Conservation (phyloP, 1,140 invertebrate species). For the Bactericera cockerelli region DNA sequence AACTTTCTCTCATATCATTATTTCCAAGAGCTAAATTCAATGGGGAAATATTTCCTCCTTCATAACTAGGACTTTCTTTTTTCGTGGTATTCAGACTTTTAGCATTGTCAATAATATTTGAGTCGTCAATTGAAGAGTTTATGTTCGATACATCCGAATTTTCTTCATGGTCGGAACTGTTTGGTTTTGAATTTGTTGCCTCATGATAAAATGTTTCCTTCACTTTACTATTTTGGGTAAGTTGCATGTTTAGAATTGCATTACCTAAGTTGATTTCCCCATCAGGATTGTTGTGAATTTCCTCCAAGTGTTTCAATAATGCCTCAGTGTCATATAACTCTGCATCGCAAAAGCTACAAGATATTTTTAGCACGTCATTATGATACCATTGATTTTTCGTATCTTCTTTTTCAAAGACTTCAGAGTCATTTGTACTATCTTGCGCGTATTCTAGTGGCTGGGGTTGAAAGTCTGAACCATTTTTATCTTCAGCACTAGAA, state of each 20-base stretch:
- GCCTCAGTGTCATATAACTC: background rate
- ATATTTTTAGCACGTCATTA: background rate
- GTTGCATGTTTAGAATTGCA: background rate
- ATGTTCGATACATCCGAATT: background rate
- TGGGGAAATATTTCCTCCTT: background rate
- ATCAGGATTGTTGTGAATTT: background rate
- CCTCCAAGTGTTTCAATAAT: background rate
- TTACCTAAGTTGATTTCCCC: background rate
- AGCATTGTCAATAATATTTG: too few relatives aligned
- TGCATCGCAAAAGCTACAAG: background rate
- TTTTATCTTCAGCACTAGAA: conserved; percentile 6
- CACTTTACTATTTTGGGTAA: background rate
- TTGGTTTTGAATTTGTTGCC: background rate
- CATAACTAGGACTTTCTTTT: too few relatives aligned
- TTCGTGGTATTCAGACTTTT: too few relatives aligned
- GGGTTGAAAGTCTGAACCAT: background rate
- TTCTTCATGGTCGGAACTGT: background rate
- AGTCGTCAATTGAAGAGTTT: too few relatives aligned
- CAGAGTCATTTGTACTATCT: conserved; percentile 1
- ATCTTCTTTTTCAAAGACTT: conserved; percentile 12
- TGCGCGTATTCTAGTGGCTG: conserved; percentile 16
- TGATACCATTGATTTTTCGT: background rate
- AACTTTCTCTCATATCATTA: background rate
- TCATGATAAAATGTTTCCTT: background rate
- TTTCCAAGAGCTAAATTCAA: background rate